These are phyloP conservation scores for Orthosia incerta DNA, from an alignment of 2,888 invertebrate genomes.

Conservation along the genomic window DNA sequence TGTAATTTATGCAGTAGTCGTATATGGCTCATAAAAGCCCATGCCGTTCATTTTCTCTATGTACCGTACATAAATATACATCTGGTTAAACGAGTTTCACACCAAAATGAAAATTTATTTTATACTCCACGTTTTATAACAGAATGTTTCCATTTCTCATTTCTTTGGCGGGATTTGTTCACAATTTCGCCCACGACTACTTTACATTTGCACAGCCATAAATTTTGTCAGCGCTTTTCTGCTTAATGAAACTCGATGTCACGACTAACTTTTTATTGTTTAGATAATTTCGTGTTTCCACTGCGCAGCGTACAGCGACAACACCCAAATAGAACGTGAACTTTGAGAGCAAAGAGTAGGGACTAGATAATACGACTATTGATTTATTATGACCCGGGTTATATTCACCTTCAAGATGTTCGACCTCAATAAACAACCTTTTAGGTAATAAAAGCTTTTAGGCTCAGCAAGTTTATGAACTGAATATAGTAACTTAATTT, in stretches of 20 bases:
- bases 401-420: conserved; percentile 70
- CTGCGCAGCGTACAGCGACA: conserved; percentile 59
- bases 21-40: conserved; percentile 32
- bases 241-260: conserved; percentile 84
- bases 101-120: conserved; percentile 74
- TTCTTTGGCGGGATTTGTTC: conserved; percentile 79
- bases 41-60: conserved; percentile 28
- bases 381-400: conserved; percentile 73
- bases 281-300: conserved; percentile 70
- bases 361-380: conserved; percentile 61
- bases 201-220: conserved; percentile 78
- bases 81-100: conserved; percentile 54
- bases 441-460: conserved; percentile 66
- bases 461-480: conserved; percentile 64
- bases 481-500: conserved; percentile 54
- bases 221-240: conserved; percentile 78
- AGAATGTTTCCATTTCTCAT: conserved; percentile 78
- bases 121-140: conserved; percentile 75
- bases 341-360: conserved; percentile 43
- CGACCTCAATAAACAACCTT: conserved; percentile 70
- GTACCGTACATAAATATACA: conserved; percentile 44
- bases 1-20: conserved; percentile 28
- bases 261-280: conserved; percentile 75
- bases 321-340: conserved; percentile 64
- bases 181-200: conserved; percentile 79